Evolutionary conservation across 2,113 vertebrate species (phyloP).

Genomic region (Lycaon pictus): DNA sequence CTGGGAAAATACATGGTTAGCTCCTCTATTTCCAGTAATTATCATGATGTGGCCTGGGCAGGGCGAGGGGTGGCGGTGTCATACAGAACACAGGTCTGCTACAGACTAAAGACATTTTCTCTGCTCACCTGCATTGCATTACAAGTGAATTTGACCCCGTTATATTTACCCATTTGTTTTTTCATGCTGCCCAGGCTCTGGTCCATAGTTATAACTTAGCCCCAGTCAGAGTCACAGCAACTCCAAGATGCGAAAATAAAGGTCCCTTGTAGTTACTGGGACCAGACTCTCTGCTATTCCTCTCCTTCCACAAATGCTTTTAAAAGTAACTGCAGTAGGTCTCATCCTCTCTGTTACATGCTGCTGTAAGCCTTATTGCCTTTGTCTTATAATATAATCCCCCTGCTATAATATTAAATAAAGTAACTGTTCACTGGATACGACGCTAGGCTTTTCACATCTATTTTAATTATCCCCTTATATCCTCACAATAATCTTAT

Average conservation of each 20-base stretch:
- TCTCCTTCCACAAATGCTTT: neutral
- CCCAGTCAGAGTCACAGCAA: neutral
- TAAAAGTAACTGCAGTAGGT: neutral
- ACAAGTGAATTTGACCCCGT: neutral
- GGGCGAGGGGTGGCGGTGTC: neutral
- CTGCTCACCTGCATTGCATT: neutral
- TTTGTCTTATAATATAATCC: constrained; percentile 25
- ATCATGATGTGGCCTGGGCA: neutral
- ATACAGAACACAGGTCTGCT: constrained; percentile 7
- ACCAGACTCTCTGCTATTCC: neutral
- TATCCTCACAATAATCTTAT: constrained; percentile 3
- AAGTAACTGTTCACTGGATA: constrained; percentile 30
- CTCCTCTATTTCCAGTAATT: constrained; percentile 10
- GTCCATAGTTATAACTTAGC: neutral
- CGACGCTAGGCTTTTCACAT: neutral
- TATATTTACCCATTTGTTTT: neutral
- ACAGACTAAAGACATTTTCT: neutral
- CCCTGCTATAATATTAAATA: constrained; percentile 44
- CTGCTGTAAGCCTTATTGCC: neutral
- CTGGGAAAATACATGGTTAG: neutral
- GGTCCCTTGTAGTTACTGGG: neutral
- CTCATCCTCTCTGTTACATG: neutral
- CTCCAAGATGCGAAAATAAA: constrained; percentile 24
- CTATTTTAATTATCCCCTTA: constrained; percentile 3
- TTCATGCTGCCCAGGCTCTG: neutral